Percentiles rank a stretch among this genome's conserved stretches.
Evolutionary conservation across 2,113 vertebrate genomes (phyloP).

Genomic region (Periophthalmus modestus): DNA sequence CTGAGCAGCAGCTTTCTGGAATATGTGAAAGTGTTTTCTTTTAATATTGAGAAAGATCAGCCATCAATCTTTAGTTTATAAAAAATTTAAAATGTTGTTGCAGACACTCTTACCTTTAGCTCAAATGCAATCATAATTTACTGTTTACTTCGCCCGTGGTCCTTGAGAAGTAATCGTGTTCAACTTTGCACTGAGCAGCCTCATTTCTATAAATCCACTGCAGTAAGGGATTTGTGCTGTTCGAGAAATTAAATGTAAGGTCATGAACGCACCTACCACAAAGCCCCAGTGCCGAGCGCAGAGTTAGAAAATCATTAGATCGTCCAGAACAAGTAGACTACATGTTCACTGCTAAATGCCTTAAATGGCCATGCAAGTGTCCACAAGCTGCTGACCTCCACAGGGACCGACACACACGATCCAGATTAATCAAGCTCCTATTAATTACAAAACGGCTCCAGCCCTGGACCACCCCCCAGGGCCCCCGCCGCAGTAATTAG

Average conservation of each 20-base stretch:
- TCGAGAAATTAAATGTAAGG: conserved; percentile 44
- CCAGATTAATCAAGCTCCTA: conserved; percentile 63
- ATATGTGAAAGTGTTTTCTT: too few species aligned
- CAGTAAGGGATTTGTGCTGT: conserved; percentile 28
- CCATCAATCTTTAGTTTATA: too few species aligned
- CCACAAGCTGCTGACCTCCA: conserved; percentile 35
- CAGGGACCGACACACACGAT: conserved; percentile 44
- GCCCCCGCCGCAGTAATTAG: conserved; percentile 64
- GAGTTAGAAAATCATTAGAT: conserved; percentile 48
- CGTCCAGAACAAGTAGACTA: conserved; percentile 6
- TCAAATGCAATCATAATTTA: not conserved
- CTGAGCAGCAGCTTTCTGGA: too few species aligned
- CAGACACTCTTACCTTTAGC: too few species aligned
- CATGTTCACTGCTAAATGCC: conserved; percentile 20
- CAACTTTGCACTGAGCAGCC: conserved; percentile 23
- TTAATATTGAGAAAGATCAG: too few species aligned
- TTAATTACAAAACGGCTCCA: conserved; percentile 67
- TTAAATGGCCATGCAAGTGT: conserved; percentile 39
- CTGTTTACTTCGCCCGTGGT: not conserved
- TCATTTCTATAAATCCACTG: conserved; percentile 44
- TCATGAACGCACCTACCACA: conserved; percentile 21
- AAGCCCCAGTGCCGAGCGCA: conserved; percentile 14
- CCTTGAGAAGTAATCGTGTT: conserved; percentile 22
- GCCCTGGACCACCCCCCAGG: conserved; percentile 18
- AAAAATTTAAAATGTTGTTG: too few species aligned